phyloP scores from a whole-genome alignment of 1,140 invertebrate species.

The Nylanderia fulva region DNA sequence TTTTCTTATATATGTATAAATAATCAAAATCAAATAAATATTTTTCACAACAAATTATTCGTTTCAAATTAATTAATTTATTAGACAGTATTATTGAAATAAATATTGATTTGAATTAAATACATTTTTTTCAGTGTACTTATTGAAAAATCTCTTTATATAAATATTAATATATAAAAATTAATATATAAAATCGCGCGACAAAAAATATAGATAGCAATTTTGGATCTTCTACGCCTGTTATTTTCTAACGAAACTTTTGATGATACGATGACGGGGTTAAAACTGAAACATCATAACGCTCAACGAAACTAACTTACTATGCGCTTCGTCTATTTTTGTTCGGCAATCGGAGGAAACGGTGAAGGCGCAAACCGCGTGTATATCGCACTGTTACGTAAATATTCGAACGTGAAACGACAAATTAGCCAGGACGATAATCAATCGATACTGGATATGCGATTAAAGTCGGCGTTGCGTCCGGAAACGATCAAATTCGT shows the following conservation, averaged over 20 bases:
- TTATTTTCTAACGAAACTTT: background rate
- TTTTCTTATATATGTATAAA: no score
- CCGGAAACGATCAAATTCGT: constrained; percentile 31
- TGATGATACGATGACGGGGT: background rate
- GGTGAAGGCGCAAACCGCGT: background rate
- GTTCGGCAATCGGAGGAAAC: constrained; percentile 61
- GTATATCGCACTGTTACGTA: constrained; percentile 16
- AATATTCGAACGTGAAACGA: constrained; percentile 22
- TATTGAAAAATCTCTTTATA: no score
- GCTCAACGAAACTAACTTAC: background rate
- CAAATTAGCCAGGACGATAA: constrained; percentile 19
- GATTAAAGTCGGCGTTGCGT: constrained; percentile 8
- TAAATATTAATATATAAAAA: no score
- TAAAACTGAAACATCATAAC: constrained; percentile 15
- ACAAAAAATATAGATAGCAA: background rate
- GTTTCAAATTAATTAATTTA: no score
- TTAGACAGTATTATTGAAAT: no score
- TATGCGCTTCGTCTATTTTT: constrained; percentile 66
- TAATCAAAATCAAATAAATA: no score
- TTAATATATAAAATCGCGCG: background rate
- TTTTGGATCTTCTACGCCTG: background rate
- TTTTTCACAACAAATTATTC: no score
- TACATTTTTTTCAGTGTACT: no score
- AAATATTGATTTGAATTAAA: no score
- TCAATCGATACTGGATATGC: constrained; percentile 41